phyloP scores from a whole-genome alignment of 2,797 vertebrate genomes.

The Telmatherina bonti region DNA sequence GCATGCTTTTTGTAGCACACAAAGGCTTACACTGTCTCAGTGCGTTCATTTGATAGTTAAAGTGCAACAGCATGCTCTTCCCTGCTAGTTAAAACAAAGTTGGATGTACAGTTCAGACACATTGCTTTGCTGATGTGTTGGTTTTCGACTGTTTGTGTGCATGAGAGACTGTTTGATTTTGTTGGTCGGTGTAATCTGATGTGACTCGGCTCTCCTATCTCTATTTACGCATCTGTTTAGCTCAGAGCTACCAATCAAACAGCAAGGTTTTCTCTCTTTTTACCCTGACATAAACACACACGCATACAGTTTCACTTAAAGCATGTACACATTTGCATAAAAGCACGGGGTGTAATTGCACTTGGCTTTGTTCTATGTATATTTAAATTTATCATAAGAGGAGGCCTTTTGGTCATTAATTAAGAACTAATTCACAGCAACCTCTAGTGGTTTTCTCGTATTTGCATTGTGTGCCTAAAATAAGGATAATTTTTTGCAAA shows the following conservation, averaged over 20 bases:
- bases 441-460: not conserved
- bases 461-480: not conserved
- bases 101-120: slow-evolving; percentile 26
- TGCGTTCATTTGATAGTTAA: slow-evolving; percentile 40
- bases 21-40: slow-evolving; percentile 22
- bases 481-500: not conserved
- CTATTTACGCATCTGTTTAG: slow-evolving; percentile 82
- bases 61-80: slow-evolving; percentile 29
- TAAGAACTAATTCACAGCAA: not conserved
- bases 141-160: slow-evolving; percentile 27
- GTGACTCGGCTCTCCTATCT: slow-evolving; percentile 70
- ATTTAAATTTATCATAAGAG: not conserved
- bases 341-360: slow-evolving; percentile 10
- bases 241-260: slow-evolving; percentile 74
- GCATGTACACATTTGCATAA: slow-evolving; percentile 21
- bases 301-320: slow-evolving; percentile 15
- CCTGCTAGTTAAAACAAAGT: slow-evolving; percentile 45
- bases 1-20: slow-evolving; percentile 27
- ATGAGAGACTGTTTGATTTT: slow-evolving; percentile 51
- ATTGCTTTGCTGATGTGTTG: slow-evolving; percentile 36
- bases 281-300: slow-evolving; percentile 13
- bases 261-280: slow-evolving; percentile 47
- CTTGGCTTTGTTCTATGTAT: not conserved
- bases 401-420: not conserved
- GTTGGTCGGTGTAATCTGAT: slow-evolving; percentile 75